Evolutionary conservation across 2,888 invertebrate genomes (phyloP).

Genomic region (Hirtodrosophila alboralis): DNA sequence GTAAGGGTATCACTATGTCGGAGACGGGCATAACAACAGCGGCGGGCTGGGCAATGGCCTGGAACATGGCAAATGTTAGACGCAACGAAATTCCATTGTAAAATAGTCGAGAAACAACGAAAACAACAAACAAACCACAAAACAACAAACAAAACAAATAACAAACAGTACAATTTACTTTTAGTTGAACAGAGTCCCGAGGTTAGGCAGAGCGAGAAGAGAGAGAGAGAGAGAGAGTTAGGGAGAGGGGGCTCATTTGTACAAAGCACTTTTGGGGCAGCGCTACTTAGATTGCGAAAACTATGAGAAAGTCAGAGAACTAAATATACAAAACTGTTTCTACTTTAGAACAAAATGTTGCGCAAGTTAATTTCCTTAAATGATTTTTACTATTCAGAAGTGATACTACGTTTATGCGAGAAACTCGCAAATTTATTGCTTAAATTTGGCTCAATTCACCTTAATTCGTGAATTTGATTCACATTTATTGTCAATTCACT

Average conservation of each 20-base stretch:
- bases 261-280: constrained; percentile 54
- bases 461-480: too few relatives aligned
- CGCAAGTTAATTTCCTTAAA: too few relatives aligned
- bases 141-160: constrained; percentile 13
- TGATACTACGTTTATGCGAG: too few relatives aligned
- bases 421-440: too few relatives aligned
- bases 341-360: too few relatives aligned
- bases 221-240: too few relatives aligned
- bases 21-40: constrained; percentile 17
- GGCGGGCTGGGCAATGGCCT: constrained; percentile 36
- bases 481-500: too few relatives aligned
- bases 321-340: too few relatives aligned
- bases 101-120: constrained; percentile 29
- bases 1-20: constrained; percentile 18
- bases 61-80: constrained; percentile 67
- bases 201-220: too few relatives aligned
- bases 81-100: constrained; percentile 63
- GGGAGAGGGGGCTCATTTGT: constrained; percentile 40
- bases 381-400: too few relatives aligned
- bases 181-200: constrained; percentile 52
- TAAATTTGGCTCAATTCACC: too few relatives aligned
- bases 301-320: not conserved
- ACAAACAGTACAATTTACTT: constrained; percentile 69
- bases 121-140: constrained; percentile 14
- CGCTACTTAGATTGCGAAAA: constrained; percentile 54